Conservation (phyloP, 1,140 invertebrate species). For the Cyrtorhinus lividipennis region DNA sequence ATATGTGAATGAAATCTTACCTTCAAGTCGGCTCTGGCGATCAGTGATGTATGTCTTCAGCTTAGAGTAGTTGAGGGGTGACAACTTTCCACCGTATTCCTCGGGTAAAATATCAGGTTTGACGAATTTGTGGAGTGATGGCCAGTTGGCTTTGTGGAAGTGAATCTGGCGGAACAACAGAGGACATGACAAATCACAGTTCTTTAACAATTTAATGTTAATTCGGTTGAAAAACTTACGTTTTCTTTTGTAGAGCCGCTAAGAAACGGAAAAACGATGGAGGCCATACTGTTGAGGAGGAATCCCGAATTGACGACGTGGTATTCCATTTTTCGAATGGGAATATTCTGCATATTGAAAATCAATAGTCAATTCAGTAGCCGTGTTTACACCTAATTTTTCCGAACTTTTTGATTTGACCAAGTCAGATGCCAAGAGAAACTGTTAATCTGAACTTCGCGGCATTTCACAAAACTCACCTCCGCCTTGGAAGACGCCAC, state of each 20-base stretch:
- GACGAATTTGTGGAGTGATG: conserved; percentile 22
- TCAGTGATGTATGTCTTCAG: background rate
- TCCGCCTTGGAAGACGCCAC: conserved; percentile 27
- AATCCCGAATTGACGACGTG: conserved; percentile 24
- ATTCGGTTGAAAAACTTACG: conserved; percentile 18
- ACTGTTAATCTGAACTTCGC: too few relatives aligned
- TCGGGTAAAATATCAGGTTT: conserved; percentile 20
- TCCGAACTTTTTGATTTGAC: background rate
- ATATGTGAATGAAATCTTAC: too few relatives aligned
- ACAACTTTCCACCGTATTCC: conserved; percentile 24
- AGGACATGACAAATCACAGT: background rate
- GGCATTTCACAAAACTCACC: conserved; percentile 17
- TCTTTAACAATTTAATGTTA: background rate
- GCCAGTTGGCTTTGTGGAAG: conserved; percentile 23
- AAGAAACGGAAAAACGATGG: conserved; percentile 24
- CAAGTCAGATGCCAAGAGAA: too few relatives aligned
- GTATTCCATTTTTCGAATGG: conserved; percentile 22
- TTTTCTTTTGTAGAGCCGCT: conserved; percentile 23
- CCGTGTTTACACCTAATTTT: background rate
- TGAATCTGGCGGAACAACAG: conserved; percentile 22
- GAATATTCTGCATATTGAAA: conserved; percentile 24
- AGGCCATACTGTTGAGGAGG: conserved; percentile 21
- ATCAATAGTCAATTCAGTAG: too few relatives aligned
- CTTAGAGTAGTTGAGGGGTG: conserved; percentile 16
- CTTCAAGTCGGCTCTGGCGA: conserved; percentile 9